Percentiles rank a stretch among this genome's conserved stretches.
Evolutionary conservation across 2,797 vertebrate species (phyloP).

Genomic region (Gobio occitaniae): DNA sequence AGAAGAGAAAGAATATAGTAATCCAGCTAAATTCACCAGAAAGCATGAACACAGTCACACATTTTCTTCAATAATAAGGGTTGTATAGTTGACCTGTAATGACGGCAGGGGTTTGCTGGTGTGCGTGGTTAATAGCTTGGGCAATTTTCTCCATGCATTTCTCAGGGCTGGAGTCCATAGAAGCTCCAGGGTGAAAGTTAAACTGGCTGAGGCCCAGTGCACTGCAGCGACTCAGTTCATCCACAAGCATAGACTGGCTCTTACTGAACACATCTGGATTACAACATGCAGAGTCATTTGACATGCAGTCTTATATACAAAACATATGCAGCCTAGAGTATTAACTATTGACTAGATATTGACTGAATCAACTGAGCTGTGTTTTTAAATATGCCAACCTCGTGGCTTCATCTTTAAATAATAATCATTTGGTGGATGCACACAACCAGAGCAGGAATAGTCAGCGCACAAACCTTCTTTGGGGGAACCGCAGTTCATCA

Average conservation of each 20-base stretch:
- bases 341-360: constrained; percentile 1
- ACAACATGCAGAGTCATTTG: constrained; percentile 18
- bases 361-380: not conserved
- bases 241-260: constrained; percentile 80
- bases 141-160: constrained; percentile 80
- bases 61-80: not conserved
- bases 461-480: constrained; percentile 74
- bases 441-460: not conserved
- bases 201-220: constrained; percentile 78
- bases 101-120: constrained; percentile 75
- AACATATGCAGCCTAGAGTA: constrained; percentile 8
- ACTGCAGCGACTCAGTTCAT: constrained; percentile 80
- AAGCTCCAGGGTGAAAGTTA: constrained; percentile 83
- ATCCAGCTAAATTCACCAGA: not conserved
- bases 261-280: constrained; percentile 79
- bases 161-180: constrained; percentile 74
- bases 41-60: not conserved
- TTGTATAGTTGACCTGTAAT: constrained; percentile 74
- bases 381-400: not conserved
- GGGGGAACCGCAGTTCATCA: constrained; percentile 86
- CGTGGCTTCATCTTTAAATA: constrained; percentile 16
- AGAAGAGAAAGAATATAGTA: constrained; percentile 7
- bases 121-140: constrained; percentile 79
- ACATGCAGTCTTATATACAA: not conserved
- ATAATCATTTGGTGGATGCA: not conserved